Percentiles rank a stretch among this genome's conserved stretches.
phyloP scores from a whole-genome alignment of 2,888 invertebrate species.

The Aphodius granarius region DNA sequence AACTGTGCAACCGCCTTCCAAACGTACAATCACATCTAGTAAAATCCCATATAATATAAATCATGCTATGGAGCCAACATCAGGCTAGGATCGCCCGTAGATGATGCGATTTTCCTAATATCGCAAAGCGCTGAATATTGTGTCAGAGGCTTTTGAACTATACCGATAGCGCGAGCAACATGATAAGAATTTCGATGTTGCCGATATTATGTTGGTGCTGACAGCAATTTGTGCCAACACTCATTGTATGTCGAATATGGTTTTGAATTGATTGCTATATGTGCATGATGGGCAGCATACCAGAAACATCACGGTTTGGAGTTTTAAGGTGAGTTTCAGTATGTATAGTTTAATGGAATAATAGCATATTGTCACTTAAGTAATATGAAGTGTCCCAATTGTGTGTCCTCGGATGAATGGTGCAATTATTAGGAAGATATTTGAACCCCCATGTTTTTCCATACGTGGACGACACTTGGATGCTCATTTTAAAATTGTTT shows the following conservation, averaged over 20 bases:
- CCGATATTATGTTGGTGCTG: constrained; percentile 95
- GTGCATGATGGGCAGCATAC: constrained; percentile 98
- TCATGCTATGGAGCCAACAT: constrained; percentile 96
- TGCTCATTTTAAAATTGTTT: no score
- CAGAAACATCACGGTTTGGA: constrained; percentile 93
- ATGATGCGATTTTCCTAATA: constrained; percentile 99
- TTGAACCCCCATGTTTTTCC: no score
- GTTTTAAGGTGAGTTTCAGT: constrained; percentile 79
- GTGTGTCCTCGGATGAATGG: no score
- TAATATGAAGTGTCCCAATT: no score
- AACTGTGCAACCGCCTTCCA: constrained; percentile 95
- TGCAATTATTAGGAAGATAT: no score
- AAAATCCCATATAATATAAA: constrained; percentile 99
- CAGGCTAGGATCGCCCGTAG: constrained; percentile 99
- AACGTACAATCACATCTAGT: constrained; percentile 92
- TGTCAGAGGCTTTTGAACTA: constrained; percentile 89
- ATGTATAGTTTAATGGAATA: no score
- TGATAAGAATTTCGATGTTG: constrained; percentile 92
- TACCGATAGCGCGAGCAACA: constrained; percentile 93
- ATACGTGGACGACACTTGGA: no score
- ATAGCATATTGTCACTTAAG: no score
- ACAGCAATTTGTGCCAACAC: constrained; percentile 79
- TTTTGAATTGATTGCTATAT: constrained; percentile 98
- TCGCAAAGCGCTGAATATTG: constrained; percentile 89
- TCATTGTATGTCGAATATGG: constrained; percentile 93